A percentile compares a stretch with the other conserved stretches of the same genome.
phyloP scores from a whole-genome alignment of 2,888 invertebrate genomes.

The Aquatica leii region DNA sequence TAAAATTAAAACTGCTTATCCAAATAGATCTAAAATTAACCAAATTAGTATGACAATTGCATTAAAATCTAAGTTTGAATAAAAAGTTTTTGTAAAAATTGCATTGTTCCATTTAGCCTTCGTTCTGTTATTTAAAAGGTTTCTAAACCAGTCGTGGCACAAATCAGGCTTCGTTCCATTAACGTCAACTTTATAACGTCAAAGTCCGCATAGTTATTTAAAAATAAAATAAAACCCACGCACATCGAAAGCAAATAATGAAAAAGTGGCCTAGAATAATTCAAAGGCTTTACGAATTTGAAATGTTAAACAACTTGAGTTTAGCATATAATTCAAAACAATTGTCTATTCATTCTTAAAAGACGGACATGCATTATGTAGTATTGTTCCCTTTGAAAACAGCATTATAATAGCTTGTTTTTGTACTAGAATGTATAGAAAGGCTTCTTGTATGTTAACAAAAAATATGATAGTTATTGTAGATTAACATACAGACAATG shows the following conservation, averaged over 20 bases:
- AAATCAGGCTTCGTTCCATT: conserved; percentile 36
- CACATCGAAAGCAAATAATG: conserved; percentile 34
- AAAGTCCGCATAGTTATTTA: conserved; percentile 29
- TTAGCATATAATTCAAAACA: conserved; percentile 49
- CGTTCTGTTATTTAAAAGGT: conserved; percentile 11
- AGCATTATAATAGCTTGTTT: conserved; percentile 47
- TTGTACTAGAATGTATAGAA: conserved; percentile 38
- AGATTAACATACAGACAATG: conserved; percentile 26
- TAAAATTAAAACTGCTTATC: no score
- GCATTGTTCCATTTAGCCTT: background rate
- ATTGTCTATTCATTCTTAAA: conserved; percentile 50
- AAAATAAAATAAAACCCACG: conserved; percentile 32
- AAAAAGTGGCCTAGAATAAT: conserved; percentile 43
- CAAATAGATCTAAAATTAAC: no score
- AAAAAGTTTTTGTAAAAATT: background rate
- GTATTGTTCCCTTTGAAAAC: conserved; percentile 49
- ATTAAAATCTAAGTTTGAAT: no score
- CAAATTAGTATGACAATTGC: no score
- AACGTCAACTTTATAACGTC: conserved; percentile 32
- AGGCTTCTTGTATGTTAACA: conserved; percentile 25
- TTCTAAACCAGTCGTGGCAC: conserved; percentile 28
- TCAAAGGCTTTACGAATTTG: conserved; percentile 43
- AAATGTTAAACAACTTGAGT: conserved; percentile 47
- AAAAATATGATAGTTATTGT: conserved; percentile 22
- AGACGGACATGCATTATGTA: conserved; percentile 50